Percentiles rank a stretch among this genome's conserved stretches.
Evolutionary conservation across 2,113 vertebrate genomes (phyloP).

Genomic region (Geococcyx californianus): DNA sequence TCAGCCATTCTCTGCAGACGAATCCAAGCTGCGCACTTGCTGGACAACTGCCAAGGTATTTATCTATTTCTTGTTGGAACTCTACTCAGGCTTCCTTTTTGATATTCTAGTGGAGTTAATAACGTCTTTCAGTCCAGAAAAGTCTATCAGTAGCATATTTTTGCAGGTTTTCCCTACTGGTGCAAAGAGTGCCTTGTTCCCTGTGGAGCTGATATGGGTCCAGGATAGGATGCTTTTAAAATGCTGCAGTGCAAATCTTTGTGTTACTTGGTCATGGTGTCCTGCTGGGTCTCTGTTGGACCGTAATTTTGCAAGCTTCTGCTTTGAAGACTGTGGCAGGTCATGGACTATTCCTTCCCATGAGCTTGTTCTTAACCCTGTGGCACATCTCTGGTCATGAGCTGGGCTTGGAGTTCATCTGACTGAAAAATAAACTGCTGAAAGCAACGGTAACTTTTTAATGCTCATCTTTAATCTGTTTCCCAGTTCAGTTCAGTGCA

Average conservation of each 20-base stretch:
- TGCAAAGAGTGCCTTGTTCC: not conserved
- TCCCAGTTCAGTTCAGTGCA: not conserved
- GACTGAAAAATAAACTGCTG: not conserved
- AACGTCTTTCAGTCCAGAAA: not conserved
- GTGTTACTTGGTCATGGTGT: accelerated
- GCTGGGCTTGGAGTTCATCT: not conserved
- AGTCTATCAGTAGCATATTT: not conserved
- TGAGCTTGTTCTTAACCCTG: not conserved
- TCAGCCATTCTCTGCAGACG: accelerated
- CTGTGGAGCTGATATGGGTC: not conserved
- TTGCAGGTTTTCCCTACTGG: not conserved
- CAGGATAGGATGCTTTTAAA: not conserved
- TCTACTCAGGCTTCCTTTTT: not conserved
- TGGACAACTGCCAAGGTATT: not conserved
- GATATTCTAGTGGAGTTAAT: not conserved
- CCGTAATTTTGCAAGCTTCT: not conserved
- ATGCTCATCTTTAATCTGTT: not conserved
- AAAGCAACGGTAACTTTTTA: not conserved
- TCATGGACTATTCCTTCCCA: accelerated
- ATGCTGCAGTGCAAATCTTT: not conserved
- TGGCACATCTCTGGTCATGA: not conserved
- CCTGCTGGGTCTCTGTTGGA: not conserved
- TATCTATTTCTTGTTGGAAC: not conserved
- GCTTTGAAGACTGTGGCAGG: not conserved
- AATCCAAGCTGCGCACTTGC: not conserved